Conservation (phyloP, 2,113 vertebrate species). For the Emberiza fucata region DNA sequence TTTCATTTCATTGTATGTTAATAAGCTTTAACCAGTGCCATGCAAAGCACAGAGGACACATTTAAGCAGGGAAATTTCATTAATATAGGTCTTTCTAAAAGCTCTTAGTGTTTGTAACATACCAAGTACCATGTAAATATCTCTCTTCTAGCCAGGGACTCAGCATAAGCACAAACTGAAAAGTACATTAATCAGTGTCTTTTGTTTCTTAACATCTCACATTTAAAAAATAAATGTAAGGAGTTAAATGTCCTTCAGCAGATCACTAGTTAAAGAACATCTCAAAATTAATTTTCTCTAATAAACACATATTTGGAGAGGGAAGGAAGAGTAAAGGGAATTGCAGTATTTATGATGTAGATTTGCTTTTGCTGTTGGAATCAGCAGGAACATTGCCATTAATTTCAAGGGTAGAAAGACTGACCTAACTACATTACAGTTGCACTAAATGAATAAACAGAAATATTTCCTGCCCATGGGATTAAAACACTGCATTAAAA, state of each 20-base stretch:
- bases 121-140: not conserved
- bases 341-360: not conserved
- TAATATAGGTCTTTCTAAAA: not conserved
- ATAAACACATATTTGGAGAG: not conserved
- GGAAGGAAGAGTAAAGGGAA: not conserved
- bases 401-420: not conserved
- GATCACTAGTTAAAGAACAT: not conserved
- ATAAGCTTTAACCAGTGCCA: not conserved
- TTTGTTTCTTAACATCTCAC: not conserved
- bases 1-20: conserved; percentile 11
- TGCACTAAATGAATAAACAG: not conserved
- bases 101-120: not conserved
- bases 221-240: not conserved
- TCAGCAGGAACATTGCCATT: not conserved
- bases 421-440: not conserved
- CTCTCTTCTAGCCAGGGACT: not conserved
- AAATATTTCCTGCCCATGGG: not conserved
- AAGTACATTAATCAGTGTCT: not conserved
- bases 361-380: not conserved
- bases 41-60: not conserved
- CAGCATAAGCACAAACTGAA: not conserved
- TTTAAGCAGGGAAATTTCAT: not conserved
- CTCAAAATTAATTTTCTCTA: not conserved
- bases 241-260: not conserved
- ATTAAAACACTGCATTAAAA: not conserved